A percentile compares a stretch with the other conserved stretches of the same genome.
These are phyloP conservation scores for Eledona agricola DNA, from an alignment of 2,888 invertebrate genomes.

Conservation along the genomic window DNA sequence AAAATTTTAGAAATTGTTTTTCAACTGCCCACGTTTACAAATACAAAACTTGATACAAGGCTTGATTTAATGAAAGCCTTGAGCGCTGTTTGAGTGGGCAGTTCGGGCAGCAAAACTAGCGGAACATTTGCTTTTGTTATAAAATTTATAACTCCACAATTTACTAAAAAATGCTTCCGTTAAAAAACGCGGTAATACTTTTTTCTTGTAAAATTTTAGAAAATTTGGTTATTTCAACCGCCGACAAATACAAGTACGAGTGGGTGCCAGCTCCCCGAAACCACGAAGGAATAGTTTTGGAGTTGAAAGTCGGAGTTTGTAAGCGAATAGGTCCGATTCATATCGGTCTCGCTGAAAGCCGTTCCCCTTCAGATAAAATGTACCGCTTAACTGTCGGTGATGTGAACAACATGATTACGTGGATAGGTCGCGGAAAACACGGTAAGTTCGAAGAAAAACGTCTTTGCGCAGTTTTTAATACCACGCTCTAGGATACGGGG, in stretches of 20 bases:
- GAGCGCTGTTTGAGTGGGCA: no score
- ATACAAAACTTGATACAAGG: no score
- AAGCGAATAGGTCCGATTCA: constrained; percentile 62
- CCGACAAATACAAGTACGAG: constrained; percentile 71
- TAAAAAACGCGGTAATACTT: no score
- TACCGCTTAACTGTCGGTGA: constrained; percentile 71
- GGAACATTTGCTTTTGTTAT: no score
- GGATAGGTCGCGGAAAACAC: constrained; percentile 74
- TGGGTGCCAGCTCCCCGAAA: constrained; percentile 73
- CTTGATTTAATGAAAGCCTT: no score
- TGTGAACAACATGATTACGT: constrained; percentile 66
- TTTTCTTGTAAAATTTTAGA: constrained; percentile 65
- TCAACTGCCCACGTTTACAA: no score
- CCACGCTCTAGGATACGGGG: constrained; percentile 66
- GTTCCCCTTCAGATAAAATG: constrained; percentile 68
- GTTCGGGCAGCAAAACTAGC: no score
- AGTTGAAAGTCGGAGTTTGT: constrained; percentile 67
- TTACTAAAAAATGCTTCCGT: no score
- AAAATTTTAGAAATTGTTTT: no score
- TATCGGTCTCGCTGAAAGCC: constrained; percentile 67
- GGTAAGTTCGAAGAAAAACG: constrained; percentile 59
- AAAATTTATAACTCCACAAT: no score
- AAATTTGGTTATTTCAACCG: constrained; percentile 70
- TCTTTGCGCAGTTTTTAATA: constrained; percentile 8
- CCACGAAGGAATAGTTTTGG: constrained; percentile 70